Evolutionary conservation across 2,888 invertebrate genomes (phyloP).

Genomic region (Andrena hattorfiana): DNA sequence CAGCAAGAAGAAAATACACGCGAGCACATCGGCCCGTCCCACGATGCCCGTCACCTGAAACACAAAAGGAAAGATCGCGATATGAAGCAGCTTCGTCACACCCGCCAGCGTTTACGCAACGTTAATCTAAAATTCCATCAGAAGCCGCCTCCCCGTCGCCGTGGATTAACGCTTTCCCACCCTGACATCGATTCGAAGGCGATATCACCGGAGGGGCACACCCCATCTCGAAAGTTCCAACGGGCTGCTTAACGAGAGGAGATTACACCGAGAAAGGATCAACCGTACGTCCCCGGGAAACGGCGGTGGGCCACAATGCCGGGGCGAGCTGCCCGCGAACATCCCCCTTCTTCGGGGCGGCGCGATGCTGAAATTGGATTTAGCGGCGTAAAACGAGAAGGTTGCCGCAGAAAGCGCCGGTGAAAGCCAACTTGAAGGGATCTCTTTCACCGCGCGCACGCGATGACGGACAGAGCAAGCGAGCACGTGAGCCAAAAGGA

Average conservation of each 20-base stretch:
- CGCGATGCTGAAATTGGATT: constrained; percentile 74
- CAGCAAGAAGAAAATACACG: constrained; percentile 93
- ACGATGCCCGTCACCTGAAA: constrained; percentile 94
- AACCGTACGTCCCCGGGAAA: background rate
- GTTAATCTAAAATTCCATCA: background rate
- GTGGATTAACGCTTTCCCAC: background rate
- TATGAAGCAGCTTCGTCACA: background rate
- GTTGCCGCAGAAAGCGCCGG: constrained; percentile 38
- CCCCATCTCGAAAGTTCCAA: background rate
- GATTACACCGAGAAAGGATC: constrained; percentile 22
- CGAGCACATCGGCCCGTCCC: constrained; percentile 94
- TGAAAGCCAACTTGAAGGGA: constrained; percentile 50
- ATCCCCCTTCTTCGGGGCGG: constrained; percentile 54
- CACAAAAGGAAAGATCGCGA: constrained; percentile 54
- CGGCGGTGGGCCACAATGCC: constrained; percentile 32
- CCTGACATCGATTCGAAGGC: background rate
- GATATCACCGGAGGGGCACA: background rate
- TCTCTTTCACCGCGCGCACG: constrained; percentile 58
- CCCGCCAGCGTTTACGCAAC: background rate
- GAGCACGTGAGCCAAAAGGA: constrained; percentile 48
- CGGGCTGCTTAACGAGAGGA: constrained; percentile 9
- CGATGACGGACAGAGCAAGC: constrained; percentile 63
- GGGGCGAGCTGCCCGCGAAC: constrained; percentile 17
- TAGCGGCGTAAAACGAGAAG: constrained; percentile 68
- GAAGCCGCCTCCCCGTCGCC: background rate